Base-by-base conservation (phyloP, 2,113 vertebrate genomes). In the Sceloporus tristichus region DNA sequence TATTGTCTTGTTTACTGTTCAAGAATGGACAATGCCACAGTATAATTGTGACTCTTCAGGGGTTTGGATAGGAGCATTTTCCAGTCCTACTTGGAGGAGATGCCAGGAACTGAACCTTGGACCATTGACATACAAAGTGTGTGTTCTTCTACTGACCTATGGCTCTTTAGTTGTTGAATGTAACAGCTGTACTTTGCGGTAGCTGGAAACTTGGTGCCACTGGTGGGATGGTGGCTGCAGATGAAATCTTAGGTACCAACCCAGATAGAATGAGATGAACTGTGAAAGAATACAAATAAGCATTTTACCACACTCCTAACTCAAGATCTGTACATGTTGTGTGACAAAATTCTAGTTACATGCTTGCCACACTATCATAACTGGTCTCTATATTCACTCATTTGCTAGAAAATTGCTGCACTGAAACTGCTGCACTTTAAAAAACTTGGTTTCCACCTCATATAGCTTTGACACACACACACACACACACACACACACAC, bases 391-490 rank as follows among this genome's bases (percentile, higher is more conserved):
- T 19, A 5, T 83, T 27, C 27, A 6, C 38, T 5, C 9, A 14
- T 3, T 71, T 79, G 84, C 89, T 89, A 83, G 83, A 21, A 73
- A 23, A 71, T 10, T 71, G 27, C 16, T 56, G 68, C 29, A 84
- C 9, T 73, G 9, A n/a, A 34, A 34, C 34, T 34, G 34, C 34
- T 34, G 34, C 34, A 34, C 34, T 34, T 34, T 34, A 34, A 34
- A 34, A 34, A 34, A 34, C 34, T 1, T 34, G 34, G 34, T 34
- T 34, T 34, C 34, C 34, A 34, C 14, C 16, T 65, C 62, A 65
- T 65, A 7, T 65, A 7, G 16, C 14, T 4, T 34, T 65, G 62
- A 65, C 21, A 59, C 56, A 59, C 34, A 34, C 34, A 34, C 14
- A 7, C 21, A 65, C 21, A 18, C 21, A 65, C 14, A 62, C 59